phyloP scores from a whole-genome alignment of 1,140 invertebrate genomes.

The Mesaphorura yosii region DNA sequence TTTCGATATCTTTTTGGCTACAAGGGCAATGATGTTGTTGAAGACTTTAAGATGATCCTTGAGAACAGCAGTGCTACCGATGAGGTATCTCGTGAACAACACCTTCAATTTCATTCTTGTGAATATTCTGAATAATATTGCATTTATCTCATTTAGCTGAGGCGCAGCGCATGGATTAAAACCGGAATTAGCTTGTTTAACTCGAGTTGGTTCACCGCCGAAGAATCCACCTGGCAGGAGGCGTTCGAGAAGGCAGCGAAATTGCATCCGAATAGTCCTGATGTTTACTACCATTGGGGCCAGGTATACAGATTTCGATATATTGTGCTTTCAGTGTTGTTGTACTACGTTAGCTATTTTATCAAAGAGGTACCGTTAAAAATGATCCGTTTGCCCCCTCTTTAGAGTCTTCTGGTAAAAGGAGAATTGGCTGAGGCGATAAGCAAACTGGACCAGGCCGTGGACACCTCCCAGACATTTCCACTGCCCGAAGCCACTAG shows the following conservation, averaged over 20 bases:
- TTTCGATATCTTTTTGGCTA: slow-evolving; percentile 65
- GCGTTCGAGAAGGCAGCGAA: slow-evolving; percentile 63
- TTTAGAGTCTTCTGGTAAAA: slow-evolving; percentile 22
- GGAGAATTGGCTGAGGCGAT: slow-evolving; percentile 33
- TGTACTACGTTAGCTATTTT: too few species aligned
- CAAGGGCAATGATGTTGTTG: slow-evolving; percentile 53
- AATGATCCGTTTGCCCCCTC: too few species aligned
- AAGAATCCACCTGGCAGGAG: slow-evolving; percentile 54
- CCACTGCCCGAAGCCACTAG: slow-evolving; percentile 1
- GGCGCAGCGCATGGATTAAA: slow-evolving; percentile 82
- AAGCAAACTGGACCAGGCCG: slow-evolving; percentile 37
- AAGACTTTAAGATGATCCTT: slow-evolving; percentile 55
- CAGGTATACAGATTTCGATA: slow-evolving; percentile 41
- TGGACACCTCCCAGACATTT: slow-evolving; percentile 8
- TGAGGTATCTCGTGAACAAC: slow-evolving; percentile 35
- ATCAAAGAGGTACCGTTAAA: too few species aligned
- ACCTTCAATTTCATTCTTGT: slow-evolving; percentile 3
- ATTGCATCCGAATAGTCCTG: slow-evolving; percentile 64
- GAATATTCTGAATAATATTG: not conserved
- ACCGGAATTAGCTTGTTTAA: slow-evolving; percentile 70
- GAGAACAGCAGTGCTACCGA: slow-evolving; percentile 45
- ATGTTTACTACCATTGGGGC: slow-evolving; percentile 69
- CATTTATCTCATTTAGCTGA: slow-evolving; percentile 36
- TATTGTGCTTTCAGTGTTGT: slow-evolving; percentile 4
- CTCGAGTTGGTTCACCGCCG: slow-evolving; percentile 38